Evolutionary conservation across 2,113 vertebrate genomes (phyloP).

Genomic region (Heliornis fulica): DNA sequence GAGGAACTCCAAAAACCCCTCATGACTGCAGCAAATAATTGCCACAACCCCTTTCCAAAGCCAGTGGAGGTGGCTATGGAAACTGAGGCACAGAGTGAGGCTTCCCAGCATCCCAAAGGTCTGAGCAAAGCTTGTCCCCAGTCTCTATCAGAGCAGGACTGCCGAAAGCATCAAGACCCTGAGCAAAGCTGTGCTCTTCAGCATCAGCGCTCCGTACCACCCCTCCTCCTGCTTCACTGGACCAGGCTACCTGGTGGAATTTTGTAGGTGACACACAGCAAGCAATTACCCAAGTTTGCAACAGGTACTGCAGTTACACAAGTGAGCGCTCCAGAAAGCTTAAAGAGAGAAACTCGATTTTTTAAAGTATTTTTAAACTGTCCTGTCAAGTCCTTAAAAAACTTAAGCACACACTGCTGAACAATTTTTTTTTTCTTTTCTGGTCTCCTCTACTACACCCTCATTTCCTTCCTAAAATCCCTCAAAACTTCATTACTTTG

Average conservation of each 20-base stretch:
- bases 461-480: not conserved
- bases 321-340: not conserved
- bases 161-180: not conserved
- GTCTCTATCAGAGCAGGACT: fast-evolving
- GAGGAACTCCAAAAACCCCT: not conserved
- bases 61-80: not conserved
- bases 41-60: not conserved
- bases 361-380: not conserved
- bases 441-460: not conserved
- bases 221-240: fast-evolving
- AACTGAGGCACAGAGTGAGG: not conserved
- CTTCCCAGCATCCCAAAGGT: not conserved
- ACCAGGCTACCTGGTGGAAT: too few relatives aligned
- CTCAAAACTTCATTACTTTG: not conserved
- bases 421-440: not conserved
- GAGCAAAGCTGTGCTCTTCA: not conserved
- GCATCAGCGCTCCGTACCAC: not conserved
- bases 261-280: not conserved
- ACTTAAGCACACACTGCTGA: not conserved
- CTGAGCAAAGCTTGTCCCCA: not conserved
- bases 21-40: not conserved
- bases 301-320: not conserved
- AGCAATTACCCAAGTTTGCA: not conserved
- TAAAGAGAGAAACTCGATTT: not conserved
- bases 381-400: not conserved